Evolutionary conservation across 2,888 invertebrate species (phyloP).

Genomic region (Scelioninae gen. 2): DNA sequence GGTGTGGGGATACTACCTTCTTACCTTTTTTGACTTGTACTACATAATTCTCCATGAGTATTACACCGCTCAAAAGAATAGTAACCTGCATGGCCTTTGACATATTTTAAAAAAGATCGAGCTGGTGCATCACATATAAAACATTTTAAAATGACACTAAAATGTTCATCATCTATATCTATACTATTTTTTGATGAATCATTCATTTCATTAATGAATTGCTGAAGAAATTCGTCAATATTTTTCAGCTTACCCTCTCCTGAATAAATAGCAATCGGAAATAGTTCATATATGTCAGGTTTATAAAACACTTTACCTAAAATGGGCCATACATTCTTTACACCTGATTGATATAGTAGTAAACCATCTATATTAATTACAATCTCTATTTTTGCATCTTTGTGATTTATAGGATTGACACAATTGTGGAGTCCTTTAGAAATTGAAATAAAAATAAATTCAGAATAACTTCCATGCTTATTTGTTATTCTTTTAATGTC

Average conservation of each 20-base stretch:
- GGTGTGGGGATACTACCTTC: conserved; percentile 9
- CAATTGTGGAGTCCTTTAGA: conserved; percentile 33
- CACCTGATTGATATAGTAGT: conserved; percentile 53
- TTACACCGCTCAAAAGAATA: conserved; percentile 58
- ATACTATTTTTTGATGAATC: conserved; percentile 44
- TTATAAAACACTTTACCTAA: conserved; percentile 53
- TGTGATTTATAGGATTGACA: conserved; percentile 44
- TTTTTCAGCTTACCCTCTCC: conserved; percentile 60
- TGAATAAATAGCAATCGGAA: conserved; percentile 58
- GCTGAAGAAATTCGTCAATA: conserved; percentile 35
- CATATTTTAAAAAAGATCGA: conserved; percentile 57
- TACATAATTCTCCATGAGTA: conserved; percentile 42
- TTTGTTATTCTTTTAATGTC: conserved; percentile 2
- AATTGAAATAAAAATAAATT: conserved; percentile 55
- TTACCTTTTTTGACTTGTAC: conserved; percentile 6
- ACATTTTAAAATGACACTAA: conserved; percentile 49
- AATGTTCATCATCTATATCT: conserved; percentile 35
- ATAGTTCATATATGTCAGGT: conserved; percentile 54
- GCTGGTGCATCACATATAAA: conserved; percentile 59
- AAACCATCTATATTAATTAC: conserved; percentile 54
- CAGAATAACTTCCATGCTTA: conserved; percentile 20
- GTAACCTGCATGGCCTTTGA: conserved; percentile 56
- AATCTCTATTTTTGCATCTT: conserved; percentile 32
- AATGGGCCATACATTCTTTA: conserved; percentile 55
- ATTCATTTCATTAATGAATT: conserved; percentile 58